These are phyloP conservation scores for Muscina levida DNA, from an alignment of 2,888 invertebrate genomes.

Conservation along the genomic window DNA sequence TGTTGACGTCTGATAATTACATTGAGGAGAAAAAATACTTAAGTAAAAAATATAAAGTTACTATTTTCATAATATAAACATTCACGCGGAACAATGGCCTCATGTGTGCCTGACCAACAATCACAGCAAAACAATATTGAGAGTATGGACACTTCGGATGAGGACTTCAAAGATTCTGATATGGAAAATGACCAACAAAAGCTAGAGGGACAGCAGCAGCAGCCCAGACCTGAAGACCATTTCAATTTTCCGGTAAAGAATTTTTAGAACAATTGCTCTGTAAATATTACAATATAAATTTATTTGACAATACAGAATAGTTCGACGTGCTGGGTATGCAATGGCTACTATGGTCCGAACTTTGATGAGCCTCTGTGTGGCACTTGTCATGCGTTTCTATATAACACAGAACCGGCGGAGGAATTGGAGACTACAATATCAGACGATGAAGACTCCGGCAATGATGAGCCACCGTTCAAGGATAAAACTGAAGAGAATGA, in stretches of 20 bases:
- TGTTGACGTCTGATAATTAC: slow-evolving; percentile 47
- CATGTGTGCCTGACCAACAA: slow-evolving; percentile 58
- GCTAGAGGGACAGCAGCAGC: slow-evolving; percentile 55
- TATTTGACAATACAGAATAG: slow-evolving; percentile 71
- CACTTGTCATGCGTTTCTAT: slow-evolving; percentile 95
- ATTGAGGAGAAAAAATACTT: slow-evolving; percentile 1
- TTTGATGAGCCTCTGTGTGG: slow-evolving; percentile 95
- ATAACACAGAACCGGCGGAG: slow-evolving; percentile 83
- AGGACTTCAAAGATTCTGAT: slow-evolving; percentile 50
- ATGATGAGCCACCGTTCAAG: slow-evolving; percentile 89
- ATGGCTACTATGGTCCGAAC: slow-evolving; percentile 95
- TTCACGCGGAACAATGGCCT: slow-evolving; percentile 56
- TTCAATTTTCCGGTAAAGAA: slow-evolving; percentile 75
- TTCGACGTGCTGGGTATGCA: slow-evolving; percentile 87
- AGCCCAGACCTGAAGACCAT: slow-evolving; percentile 67
- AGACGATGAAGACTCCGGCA: slow-evolving; percentile 96
- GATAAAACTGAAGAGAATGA: slow-evolving; percentile 74
- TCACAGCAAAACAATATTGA: slow-evolving; percentile 62
- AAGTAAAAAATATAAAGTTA: too few species aligned
- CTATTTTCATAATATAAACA: neutral
- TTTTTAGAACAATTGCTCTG: slow-evolving; percentile 54
- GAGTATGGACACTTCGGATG: slow-evolving; percentile 53
- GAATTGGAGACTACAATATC: slow-evolving; percentile 81
- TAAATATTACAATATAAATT: neutral
- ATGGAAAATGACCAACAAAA: slow-evolving; percentile 67